Percentiles rank a stretch among this genome's conserved stretches.
These are phyloP conservation scores for Diorhabda sublineata DNA, from an alignment of 1,140 invertebrate species.

Conservation along the genomic window DNA sequence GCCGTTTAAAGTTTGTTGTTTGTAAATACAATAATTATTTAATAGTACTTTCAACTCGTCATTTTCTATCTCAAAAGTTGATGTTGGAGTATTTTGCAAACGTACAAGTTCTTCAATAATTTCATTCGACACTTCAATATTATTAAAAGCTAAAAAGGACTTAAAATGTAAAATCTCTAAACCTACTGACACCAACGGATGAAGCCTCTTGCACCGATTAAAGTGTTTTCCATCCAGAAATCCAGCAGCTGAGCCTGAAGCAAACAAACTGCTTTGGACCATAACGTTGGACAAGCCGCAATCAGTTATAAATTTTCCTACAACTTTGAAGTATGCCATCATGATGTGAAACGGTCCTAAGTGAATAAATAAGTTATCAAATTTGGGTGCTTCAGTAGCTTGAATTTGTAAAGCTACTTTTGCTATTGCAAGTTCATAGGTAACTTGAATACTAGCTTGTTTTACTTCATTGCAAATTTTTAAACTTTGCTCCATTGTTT, in stretches of 20 bases:
- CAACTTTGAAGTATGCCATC: slow-evolving; percentile 15
- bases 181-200: slow-evolving; percentile 37
- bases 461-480: slow-evolving; percentile 35
- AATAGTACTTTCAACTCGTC: not conserved
- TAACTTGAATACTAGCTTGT: slow-evolving; percentile 42
- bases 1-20: slow-evolving; percentile 25
- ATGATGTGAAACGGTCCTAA: too few species aligned
- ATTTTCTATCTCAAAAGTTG: too few species aligned
- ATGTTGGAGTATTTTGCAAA: too few species aligned
- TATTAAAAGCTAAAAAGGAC: slow-evolving; percentile 11
- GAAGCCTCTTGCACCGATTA: slow-evolving; percentile 17
- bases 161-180: slow-evolving; percentile 37
- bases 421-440: slow-evolving; percentile 29
- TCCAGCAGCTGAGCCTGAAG: slow-evolving; percentile 39
- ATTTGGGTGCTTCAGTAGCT: too few species aligned
- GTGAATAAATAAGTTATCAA: too few species aligned
- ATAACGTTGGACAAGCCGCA: slow-evolving; percentile 43
- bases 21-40: slow-evolving; percentile 12
- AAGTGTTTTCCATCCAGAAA: slow-evolving; percentile 43
- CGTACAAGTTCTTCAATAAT: too few species aligned
- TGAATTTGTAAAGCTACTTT: too few species aligned
- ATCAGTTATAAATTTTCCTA: slow-evolving; percentile 37
- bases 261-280: slow-evolving; percentile 40
- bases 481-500: slow-evolving; percentile 24
- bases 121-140: not conserved